These are phyloP conservation scores for Prionace glauca DNA, from an alignment of 2,797 vertebrate species.

Conservation along the genomic window DNA sequence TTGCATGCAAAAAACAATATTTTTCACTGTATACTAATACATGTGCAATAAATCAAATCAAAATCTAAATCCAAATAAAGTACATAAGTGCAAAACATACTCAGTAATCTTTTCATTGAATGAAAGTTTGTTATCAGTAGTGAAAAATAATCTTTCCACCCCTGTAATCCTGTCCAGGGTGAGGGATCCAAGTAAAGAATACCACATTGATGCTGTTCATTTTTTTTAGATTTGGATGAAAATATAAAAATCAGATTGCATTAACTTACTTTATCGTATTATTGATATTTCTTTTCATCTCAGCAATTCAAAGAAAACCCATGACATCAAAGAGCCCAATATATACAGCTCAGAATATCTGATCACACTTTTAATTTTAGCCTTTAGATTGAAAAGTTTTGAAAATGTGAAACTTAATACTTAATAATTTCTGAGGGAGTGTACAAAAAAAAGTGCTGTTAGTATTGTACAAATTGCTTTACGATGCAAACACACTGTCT, in stretches of 20 bases:
- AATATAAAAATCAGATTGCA: neutral
- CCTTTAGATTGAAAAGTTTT: neutral
- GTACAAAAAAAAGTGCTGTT: conserved; percentile 2
- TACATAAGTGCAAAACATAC: neutral
- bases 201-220: neutral
- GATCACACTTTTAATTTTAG: neutral
- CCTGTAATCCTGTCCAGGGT: neutral
- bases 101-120: neutral
- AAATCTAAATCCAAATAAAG: neutral
- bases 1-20: too few relatives aligned
- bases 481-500: neutral
- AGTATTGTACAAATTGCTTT: neutral
- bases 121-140: neutral
- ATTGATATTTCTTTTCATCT: conserved; percentile 1
- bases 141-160: neutral
- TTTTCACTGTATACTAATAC: too few relatives aligned
- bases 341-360: neutral
- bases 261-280: neutral
- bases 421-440: neutral
- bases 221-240: neutral
- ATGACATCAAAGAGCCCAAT: neutral
- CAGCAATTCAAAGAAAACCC: neutral
- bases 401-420: neutral
- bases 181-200: neutral
- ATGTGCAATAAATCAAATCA: too few relatives aligned